Base-by-base conservation (phyloP, 2,888 invertebrate genomes). In the Liopterus haemorrhoidalis region DNA sequence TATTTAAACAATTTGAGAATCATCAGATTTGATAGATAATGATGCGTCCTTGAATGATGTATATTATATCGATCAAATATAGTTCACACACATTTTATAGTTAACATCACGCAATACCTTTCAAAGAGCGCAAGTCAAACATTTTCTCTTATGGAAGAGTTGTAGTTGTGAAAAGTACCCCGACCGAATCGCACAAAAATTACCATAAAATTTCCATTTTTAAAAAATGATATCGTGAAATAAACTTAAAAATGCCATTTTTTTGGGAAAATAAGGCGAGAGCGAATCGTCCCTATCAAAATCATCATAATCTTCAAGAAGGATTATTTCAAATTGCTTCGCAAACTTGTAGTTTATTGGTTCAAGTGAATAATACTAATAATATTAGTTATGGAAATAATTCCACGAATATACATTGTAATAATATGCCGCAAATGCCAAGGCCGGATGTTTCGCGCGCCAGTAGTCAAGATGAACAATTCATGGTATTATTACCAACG, bases 301-400 rank as follows among this genome's bases (percentile, higher is more conserved):
- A 73, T 55, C 76, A 76, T 54, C 71, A 78, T 40, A 82, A 82
- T 64, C 65, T 85, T 52, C 82, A 84, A 59, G 84, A 84, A 59
- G 85, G 85, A 4, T 70, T 85, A 21, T 82, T 84, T 61, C 84
- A 84, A 71, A 85, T 85, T 53, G 84, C 83, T 3, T 82, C 83
- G 9, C 85, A 85, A 64, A 84, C 85, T 44, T 85, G 84, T 60
- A 83, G 82, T 62, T 79, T 85, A 53, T 69, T 85, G 49, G 82
- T 85, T 44, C 82, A 84, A 74, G 82, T 83, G 52, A 80, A 82
- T 63, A 82, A 83, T 57, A 82, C 82, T 35, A 82, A 82, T 65
- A 82, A 83, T 62, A 82, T 82, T 49, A 82, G 79, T 57, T 80
- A 79, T 56, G 78, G 81, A 36, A 75, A 78, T 58, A 74, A 78